phyloP scores from a whole-genome alignment of 2,113 vertebrate species.

The Beaufortia kweichowensis region DNA sequence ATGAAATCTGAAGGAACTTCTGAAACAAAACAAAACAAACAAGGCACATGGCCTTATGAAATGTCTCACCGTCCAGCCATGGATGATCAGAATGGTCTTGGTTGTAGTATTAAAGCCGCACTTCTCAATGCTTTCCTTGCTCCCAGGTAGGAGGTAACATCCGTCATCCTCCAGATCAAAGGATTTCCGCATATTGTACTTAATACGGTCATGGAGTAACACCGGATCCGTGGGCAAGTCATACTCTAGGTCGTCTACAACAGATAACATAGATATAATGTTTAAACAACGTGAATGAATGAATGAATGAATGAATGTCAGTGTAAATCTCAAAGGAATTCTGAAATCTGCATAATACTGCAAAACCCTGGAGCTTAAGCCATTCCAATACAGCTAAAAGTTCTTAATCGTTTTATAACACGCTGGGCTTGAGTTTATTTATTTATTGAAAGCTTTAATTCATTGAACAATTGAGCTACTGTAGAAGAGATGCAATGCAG shows the following conservation, averaged over 20 bases:
- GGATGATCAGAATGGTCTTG: conserved; percentile 92
- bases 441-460: neutral
- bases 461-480: conserved; percentile 2
- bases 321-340: neutral
- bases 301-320: neutral
- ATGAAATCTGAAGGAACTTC: neutral
- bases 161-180: conserved; percentile 75
- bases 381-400: neutral
- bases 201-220: conserved; percentile 58
- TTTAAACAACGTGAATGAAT: neutral
- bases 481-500: neutral
- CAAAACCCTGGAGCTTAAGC: neutral
- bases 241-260: conserved; percentile 30
- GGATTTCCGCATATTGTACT: conserved; percentile 78
- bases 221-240: neutral
- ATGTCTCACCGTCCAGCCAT: conserved; percentile 89
- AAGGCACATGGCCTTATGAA: neutral
- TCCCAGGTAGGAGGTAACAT: conserved; percentile 75
- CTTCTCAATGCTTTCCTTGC: conserved; percentile 66
- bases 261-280: too few species aligned
- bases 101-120: conserved; percentile 87
- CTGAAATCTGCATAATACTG: neutral
- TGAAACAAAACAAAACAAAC: neutral
- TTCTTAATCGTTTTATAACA: conserved; percentile 18
- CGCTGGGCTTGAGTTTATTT: neutral